Evolutionary conservation across 2,888 invertebrate species (phyloP), one percentile per base, ranked within the genome.

Genomic region (Caenorhabditis japonica): DNA sequence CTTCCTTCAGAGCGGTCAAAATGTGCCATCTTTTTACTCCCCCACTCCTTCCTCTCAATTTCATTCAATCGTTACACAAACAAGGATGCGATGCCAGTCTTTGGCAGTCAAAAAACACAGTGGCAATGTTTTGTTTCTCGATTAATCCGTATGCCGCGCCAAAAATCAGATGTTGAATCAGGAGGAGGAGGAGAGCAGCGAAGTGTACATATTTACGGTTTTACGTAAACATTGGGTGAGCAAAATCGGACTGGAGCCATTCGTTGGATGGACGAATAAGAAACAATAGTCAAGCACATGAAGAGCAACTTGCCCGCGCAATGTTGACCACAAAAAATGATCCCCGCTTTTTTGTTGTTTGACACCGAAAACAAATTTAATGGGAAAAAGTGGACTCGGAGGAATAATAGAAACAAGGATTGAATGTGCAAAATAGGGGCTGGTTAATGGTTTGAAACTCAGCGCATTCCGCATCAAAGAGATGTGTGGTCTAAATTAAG

Each of bases 301-400:
- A 46, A 34, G 56, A 38, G 52, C 52, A 62, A 62, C 62, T 47
- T 62, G 62, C 62, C 55, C 47, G 46, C 62, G 62, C 62, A 62
- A 55, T 21, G 62, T 62, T 39, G 62, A 62, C n/a, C n/a, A 55
- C 62, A 62, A 55, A 53, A 62, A 62, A 62, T 64, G 64, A 64
- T 64, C 64, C 55, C 41, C 56, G 33, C 56, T 59, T 41, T 47
- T 10, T 56, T 64, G 47, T 64, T 64, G 33, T 33, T 27, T 30
- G 41, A 47, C 53, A 47, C n/a, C n/a, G n/a, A n/a, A n/a, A n/a
- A n/a, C n/a, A n/a, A n/a, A n/a, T n/a, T n/a, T n/a, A 53, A 25
- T 44, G 15, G 17, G 17, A 43, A 30, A 49, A 39, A 17, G 30
- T n/a, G n/a, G n/a, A n/a, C n/a, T n/a, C n/a, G n/a, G n/a, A n/a